Evolutionary conservation across 2,797 vertebrate genomes (phyloP), one percentile per base, ranked within the genome.

Genomic region (Coregonus sp.): DNA sequence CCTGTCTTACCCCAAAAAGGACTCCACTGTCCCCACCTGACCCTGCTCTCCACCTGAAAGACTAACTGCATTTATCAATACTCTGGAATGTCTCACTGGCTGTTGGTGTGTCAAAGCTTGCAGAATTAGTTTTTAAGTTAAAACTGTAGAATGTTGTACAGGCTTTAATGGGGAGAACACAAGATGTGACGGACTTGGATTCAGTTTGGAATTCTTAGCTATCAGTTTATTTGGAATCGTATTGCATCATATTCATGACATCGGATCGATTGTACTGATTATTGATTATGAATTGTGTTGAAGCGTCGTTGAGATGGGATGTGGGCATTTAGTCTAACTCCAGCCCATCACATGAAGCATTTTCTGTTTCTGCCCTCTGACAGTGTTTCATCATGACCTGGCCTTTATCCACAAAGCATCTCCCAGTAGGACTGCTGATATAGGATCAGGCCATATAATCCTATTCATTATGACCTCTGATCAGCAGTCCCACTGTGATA

Each of bases 111-210:
- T 73, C 76, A 59, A 72, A 47, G n/a, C 73, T 77, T 84, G 50
- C 67, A 79, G 31, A 82, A 84, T 80, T 83, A 54, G n/a, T 74
- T 84, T 84, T 78, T 50, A 81, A 74, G 73, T 74, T 59, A 70
- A 68, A 59, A 74, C 52, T 29, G 71, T n/a, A 14, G 14, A 81
- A 68, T 81, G 51, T 83, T 88, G 83, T 84, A 84, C 72, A 87
- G 77, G 59, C 78, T 67, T 47, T 9, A n/a, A 61, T 81, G 54
- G 52, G 70, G 59, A 20, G 81, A 79, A 59, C 73, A 82, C 47
- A 20, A 78, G 56, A 72, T 70, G 9, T 47, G 74, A 12, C 40
- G 2, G 9, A 73, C 70, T 40, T 77, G 70, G 31, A 67, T 77
- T 76, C 81, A 18, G 75, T 89, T 82, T 80, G 69, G 33, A 74